These are phyloP conservation scores for Syritta pipiens DNA, from an alignment of 2,888 invertebrate genomes.

Conservation along the genomic window DNA sequence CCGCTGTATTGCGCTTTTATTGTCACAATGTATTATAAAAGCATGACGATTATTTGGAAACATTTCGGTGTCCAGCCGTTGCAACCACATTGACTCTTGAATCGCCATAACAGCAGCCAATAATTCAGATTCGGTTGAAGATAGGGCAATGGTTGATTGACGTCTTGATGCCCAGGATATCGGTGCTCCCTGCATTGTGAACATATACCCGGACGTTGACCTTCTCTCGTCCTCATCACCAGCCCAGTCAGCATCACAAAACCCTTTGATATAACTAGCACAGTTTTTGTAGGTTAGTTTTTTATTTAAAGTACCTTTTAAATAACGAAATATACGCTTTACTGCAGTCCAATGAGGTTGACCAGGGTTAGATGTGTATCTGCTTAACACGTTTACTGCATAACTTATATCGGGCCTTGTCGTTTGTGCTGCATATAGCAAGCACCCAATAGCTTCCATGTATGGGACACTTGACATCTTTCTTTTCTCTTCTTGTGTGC, in stretches of 20 bases:
- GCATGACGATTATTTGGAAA: neutral
- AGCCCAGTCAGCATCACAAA: constrained; percentile 63
- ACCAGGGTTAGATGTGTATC: constrained; percentile 50
- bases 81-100: constrained; percentile 28
- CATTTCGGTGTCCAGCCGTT: constrained; percentile 24
- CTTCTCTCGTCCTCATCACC: constrained; percentile 23
- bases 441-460: constrained; percentile 33
- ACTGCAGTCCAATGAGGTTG: constrained; percentile 57
- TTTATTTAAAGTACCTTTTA: constrained; percentile 50
- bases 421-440: constrained; percentile 29
- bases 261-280: constrained; percentile 20
- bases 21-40: constrained; percentile 25
- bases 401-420: constrained; percentile 63
- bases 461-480: constrained; percentile 31
- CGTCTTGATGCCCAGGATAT: constrained; percentile 30
- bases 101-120: constrained; percentile 9
- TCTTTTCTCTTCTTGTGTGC: constrained; percentile 13
- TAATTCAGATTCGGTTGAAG: constrained; percentile 29
- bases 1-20: constrained; percentile 27
- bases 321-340: constrained; percentile 54
- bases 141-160: constrained; percentile 13
- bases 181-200: constrained; percentile 26
- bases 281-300: constrained; percentile 8
- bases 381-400: constrained; percentile 68
- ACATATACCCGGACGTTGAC: constrained; percentile 18